Conservation (phyloP, 2,888 invertebrate genomes). For the Megastigmus dorsalis region DNA sequence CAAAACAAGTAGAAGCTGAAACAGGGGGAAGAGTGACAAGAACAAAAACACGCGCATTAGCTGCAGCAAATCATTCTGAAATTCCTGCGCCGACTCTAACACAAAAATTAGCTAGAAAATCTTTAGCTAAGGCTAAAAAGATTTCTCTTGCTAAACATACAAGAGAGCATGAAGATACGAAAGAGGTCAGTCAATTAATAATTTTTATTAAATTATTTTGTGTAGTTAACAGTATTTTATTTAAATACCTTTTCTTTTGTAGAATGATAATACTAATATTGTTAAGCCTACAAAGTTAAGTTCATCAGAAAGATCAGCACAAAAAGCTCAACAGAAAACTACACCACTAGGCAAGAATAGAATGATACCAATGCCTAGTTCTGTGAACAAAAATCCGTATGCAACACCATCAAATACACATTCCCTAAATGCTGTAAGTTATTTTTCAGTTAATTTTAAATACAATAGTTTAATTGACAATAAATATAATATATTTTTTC, state of each 20-base stretch:
- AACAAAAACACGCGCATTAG: conserved; percentile 78
- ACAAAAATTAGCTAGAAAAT: conserved; percentile 68
- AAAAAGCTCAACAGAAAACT: conserved; percentile 60
- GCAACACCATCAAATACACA: conserved; percentile 64
- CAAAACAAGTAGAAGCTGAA: conserved; percentile 60
- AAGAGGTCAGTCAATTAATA: conserved; percentile 64
- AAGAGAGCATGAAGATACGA: conserved; percentile 64
- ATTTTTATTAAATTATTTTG: neutral
- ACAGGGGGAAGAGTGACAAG: conserved; percentile 75
- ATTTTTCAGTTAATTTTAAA: conserved; percentile 2
- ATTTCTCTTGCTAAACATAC: conserved; percentile 65
- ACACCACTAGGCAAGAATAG: conserved; percentile 67
- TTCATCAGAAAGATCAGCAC: conserved; percentile 57
- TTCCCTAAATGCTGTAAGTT: conserved; percentile 56
- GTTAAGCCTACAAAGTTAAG: conserved; percentile 18
- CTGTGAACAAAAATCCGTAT: conserved; percentile 62
- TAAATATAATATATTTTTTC: conserved; percentile 17
- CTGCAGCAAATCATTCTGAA: conserved; percentile 61
- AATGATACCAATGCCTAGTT: conserved; percentile 61
- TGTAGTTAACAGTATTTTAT: conserved; percentile 2
- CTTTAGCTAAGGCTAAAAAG: conserved; percentile 67
- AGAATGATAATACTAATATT: conserved; percentile 63
- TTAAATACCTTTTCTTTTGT: conserved; percentile 33
- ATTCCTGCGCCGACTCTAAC: conserved; percentile 51
- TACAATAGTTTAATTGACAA: neutral